Evolutionary conservation across 2,113 vertebrate species (phyloP), one percentile per base, ranked within the genome.

Genomic region (Leucopsar rothschildi): DNA sequence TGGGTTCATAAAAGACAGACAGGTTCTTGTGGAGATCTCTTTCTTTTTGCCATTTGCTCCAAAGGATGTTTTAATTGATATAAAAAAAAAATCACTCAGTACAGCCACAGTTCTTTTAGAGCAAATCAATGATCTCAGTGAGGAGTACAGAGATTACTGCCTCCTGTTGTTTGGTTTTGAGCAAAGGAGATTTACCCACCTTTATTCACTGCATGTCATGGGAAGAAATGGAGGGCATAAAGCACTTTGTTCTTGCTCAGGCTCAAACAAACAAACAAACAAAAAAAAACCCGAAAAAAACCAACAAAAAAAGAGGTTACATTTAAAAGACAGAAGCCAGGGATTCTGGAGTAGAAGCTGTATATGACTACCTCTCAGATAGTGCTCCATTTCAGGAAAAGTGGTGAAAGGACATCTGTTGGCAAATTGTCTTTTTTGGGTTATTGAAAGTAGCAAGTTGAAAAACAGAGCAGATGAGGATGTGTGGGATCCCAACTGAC

Each of bases 401-500:
- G 49, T 45, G 68, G 90, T 93, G 80, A 91, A 93, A 96, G 75
- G 70, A 82, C 70, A 83, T 91, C 44, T 85, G n/a, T 82, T 93
- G 80, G 94, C 93, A 93, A 75, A 82, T 39, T 88, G 90, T 50
- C 55, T 65, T 95, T 86, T 80, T 64, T 65, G 33, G 27, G 37
- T 92, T 93, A 91, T n/a, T 81, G 53, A 90, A 60, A 93, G 53
- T 53, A 94, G 45, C 45, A 78, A 78, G 79, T 65, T 88, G 82
- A 77, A 80, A 93, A 68, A 17, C 85, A 90, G 80, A 64, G 63
- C 45, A 92, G 45, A 95, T 52, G 82, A 76, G 59, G 70, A 61
- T 88, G 63, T 7, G 15, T 47, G 80, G 76, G 76, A 92, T 96
- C 88, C 92, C 88, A 93, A 69, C 60, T 96, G 95, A 95, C 94